phyloP scores from a whole-genome alignment of 2,888 invertebrate genomes.

The Leptinotarsa rubiginosa region DNA sequence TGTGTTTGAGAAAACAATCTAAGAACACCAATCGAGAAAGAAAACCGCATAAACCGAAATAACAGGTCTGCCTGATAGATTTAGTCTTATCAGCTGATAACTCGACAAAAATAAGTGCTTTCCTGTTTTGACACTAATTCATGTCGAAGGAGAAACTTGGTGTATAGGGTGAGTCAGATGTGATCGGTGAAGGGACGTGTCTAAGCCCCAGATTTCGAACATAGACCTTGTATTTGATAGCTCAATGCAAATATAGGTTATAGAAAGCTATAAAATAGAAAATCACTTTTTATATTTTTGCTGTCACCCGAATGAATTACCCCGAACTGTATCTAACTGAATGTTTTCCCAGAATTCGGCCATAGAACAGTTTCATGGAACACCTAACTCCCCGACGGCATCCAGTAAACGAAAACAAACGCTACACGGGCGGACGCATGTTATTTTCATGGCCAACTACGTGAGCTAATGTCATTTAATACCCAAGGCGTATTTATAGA shows the following conservation, averaged over 20 bases:
- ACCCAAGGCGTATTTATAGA: constrained; percentile 51
- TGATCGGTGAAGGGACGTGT: too few species aligned
- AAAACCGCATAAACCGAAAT: constrained; percentile 4
- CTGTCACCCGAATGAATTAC: background rate
- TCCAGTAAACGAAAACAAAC: constrained; percentile 30
- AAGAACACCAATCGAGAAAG: constrained; percentile 6
- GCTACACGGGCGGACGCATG: constrained; percentile 43
- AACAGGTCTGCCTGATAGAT: constrained; percentile 12
- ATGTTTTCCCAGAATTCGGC: constrained; percentile 6
- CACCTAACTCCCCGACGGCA: background rate
- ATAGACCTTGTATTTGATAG: too few species aligned
- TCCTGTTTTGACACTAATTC: constrained; percentile 5
- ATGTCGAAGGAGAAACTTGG: background rate
- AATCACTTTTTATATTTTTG: too few species aligned
- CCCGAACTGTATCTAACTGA: constrained; percentile 2
- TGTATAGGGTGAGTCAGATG: background rate
- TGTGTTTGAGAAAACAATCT: background rate
- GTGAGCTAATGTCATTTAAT: constrained; percentile 47
- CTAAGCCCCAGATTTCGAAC: background rate
- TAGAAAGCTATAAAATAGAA: too few species aligned
- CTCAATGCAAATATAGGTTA: too few species aligned
- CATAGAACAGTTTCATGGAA: constrained; percentile 2
- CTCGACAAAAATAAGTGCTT: constrained; percentile 8
- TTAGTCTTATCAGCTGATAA: constrained; percentile 8
- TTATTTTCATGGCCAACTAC: constrained; percentile 48